Percentiles rank a stretch among this genome's conserved stretches.
Conservation (phyloP, 2,113 vertebrate species). For the Apodemus sylvaticus region DNA sequence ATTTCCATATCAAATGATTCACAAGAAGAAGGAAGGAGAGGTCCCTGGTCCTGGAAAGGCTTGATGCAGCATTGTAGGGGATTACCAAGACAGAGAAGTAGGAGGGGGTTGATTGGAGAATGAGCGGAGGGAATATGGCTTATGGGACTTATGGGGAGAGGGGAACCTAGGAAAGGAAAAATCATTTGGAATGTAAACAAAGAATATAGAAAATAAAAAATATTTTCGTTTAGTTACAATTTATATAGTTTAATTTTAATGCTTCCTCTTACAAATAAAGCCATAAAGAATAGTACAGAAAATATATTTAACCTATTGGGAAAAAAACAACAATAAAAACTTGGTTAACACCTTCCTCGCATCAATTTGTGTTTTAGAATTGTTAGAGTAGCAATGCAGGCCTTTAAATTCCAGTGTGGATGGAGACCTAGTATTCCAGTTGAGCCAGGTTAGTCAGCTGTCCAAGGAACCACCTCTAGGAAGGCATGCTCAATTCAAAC, state of each 20-base stretch:
- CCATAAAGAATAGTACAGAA: neutral
- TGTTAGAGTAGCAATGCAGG: neutral
- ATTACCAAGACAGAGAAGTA: no score
- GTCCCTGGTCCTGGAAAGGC: no score
- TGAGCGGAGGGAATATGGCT: no score
- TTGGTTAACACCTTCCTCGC: neutral
- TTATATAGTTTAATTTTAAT: neutral
- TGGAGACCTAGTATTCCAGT: neutral
- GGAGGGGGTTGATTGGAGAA: no score
- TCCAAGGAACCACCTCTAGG: neutral
- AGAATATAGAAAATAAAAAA: no score
- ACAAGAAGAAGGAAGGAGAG: no score
- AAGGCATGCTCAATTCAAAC: neutral
- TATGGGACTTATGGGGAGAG: no score
- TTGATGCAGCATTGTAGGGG: no score
- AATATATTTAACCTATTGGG: neutral
- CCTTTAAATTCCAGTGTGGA: neutral
- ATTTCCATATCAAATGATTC: no score
- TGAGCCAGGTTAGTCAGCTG: neutral
- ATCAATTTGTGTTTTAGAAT: neutral
- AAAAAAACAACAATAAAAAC: neutral
- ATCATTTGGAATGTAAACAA: no score
- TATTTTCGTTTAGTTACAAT: neutral
- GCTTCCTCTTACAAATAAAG: neutral
- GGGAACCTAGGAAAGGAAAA: no score